A percentile compares a stretch with the other conserved stretches of the same genome.
Conservation (phyloP, 2,113 vertebrate species). For the Coptodon rendalli region DNA sequence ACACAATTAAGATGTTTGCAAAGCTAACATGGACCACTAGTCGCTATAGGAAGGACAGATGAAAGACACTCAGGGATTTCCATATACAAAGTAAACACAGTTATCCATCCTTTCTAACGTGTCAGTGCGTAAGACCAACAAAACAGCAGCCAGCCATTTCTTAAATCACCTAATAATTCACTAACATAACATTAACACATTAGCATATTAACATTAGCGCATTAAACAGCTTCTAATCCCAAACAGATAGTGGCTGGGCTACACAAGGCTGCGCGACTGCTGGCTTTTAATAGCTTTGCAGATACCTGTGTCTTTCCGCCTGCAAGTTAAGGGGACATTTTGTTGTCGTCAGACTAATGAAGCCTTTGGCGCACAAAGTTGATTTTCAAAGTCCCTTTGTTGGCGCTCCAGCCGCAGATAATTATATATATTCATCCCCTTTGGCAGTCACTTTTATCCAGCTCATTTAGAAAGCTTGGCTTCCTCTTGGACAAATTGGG, state of each 20-base stretch:
- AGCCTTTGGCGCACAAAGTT: conserved; percentile 54
- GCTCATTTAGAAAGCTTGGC: conserved; percentile 60
- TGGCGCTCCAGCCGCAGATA: conserved; percentile 58
- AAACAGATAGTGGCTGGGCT: conserved; percentile 20
- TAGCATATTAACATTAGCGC: conserved; percentile 49
- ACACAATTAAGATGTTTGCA: conserved; percentile 78
- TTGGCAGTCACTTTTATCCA: conserved; percentile 63
- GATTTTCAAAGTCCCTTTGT: conserved; percentile 61
- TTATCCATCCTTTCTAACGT: conserved; percentile 43
- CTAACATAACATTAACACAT: conserved; percentile 51
- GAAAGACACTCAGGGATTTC: conserved; percentile 69
- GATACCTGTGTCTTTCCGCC: conserved; percentile 44
- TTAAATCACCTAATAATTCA: conserved; percentile 55
- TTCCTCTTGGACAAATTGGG: conserved; percentile 58
- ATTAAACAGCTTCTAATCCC: conserved; percentile 53
- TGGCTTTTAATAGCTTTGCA: conserved; percentile 36
- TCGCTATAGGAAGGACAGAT: conserved; percentile 68
- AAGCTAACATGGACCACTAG: conserved; percentile 70
- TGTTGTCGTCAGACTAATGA: conserved; percentile 61
- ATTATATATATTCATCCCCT: conserved; percentile 66
- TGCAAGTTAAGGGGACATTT: conserved; percentile 23
- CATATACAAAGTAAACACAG: conserved; percentile 54
- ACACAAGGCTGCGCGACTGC: not conserved
- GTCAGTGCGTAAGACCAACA: conserved; percentile 46
- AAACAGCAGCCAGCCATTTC: conserved; percentile 32